A percentile compares a stretch with the other conserved stretches of the same genome.
Conservation (phyloP, 2,888 invertebrate genomes). For the Euclidia mi region DNA sequence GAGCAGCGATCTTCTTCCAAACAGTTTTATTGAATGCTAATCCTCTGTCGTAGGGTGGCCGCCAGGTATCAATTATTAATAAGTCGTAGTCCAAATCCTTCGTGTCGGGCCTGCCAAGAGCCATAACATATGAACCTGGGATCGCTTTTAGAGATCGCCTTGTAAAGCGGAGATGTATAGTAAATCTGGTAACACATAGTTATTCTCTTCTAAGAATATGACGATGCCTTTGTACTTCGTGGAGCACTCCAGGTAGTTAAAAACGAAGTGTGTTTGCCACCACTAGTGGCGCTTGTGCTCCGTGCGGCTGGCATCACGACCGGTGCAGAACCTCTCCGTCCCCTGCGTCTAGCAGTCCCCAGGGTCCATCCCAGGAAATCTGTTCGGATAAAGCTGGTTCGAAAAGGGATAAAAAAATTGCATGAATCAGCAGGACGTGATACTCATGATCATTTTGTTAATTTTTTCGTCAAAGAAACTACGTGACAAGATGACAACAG, state of each 20-base stretch:
- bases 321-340: constrained; percentile 29
- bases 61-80: constrained; percentile 66
- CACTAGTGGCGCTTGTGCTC: constrained; percentile 76
- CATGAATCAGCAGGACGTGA: constrained; percentile 70
- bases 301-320: constrained; percentile 55
- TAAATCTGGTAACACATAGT: constrained; percentile 68
- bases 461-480: constrained; percentile 62
- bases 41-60: constrained; percentile 63
- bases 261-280: constrained; percentile 73
- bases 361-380: constrained; percentile 62
- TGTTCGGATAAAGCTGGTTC: constrained; percentile 62
- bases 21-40: constrained; percentile 66
- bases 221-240: constrained; percentile 51
- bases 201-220: constrained; percentile 67
- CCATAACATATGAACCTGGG: constrained; percentile 56
- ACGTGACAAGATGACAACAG: constrained; percentile 70
- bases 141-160: constrained; percentile 49
- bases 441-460: constrained; percentile 56
- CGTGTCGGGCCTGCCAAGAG: constrained; percentile 59
- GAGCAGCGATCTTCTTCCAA: constrained; percentile 60
- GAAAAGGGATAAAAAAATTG: constrained; percentile 74
- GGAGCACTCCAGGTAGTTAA: constrained; percentile 54
- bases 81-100: constrained; percentile 50
- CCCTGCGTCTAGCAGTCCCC: constrained; percentile 43
- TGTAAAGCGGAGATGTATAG: constrained; percentile 59